Percentiles rank a stretch among this genome's conserved stretches.
Evolutionary conservation across 2,113 vertebrate genomes (phyloP).

Genomic region (Salvator merianae): DNA sequence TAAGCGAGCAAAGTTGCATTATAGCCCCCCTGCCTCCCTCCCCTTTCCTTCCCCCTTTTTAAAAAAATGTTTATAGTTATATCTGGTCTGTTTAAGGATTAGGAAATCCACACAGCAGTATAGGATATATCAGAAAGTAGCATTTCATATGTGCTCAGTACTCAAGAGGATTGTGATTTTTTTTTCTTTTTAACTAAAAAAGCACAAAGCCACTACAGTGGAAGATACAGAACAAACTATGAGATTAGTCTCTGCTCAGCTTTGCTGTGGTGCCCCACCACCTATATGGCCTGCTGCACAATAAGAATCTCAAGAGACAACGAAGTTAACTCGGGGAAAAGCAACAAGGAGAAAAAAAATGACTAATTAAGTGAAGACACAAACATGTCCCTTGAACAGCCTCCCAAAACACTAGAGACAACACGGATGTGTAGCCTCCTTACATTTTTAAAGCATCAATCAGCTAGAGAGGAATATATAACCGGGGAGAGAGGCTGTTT

Average conservation of each 20-base stretch:
- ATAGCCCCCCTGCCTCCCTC: slow-evolving; percentile 10
- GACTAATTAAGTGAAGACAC: not conserved
- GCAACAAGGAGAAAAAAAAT: slow-evolving; percentile 8
- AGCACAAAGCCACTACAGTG: slow-evolving; percentile 35
- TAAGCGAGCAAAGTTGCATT: not conserved
- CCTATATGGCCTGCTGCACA: slow-evolving; percentile 32
- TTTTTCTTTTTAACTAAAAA: slow-evolving; percentile 41
- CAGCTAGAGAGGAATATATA: slow-evolving; percentile 55
- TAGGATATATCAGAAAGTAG: slow-evolving; percentile 41
- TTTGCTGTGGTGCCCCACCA: slow-evolving; percentile 29
- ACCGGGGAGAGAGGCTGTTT: slow-evolving; percentile 63
- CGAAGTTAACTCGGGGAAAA: not conserved
- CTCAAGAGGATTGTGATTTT: slow-evolving; percentile 10
- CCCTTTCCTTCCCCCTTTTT: slow-evolving; percentile 19
- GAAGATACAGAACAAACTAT: slow-evolving; percentile 48
- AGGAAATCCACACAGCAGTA: slow-evolving; percentile 33
- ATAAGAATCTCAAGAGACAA: slow-evolving; percentile 39
- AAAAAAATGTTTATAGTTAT: slow-evolving; percentile 31
- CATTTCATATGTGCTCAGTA: not conserved
- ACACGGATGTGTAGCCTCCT: slow-evolving; percentile 51
- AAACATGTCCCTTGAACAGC: slow-evolving; percentile 33
- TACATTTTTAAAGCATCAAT: slow-evolving; percentile 55
- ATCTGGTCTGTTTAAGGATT: slow-evolving; percentile 40
- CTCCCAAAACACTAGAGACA: slow-evolving; percentile 40
- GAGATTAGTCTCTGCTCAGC: not conserved